Base-by-base conservation (phyloP, 2,113 vertebrate species). In the Paramisgurnus dabryanus region DNA sequence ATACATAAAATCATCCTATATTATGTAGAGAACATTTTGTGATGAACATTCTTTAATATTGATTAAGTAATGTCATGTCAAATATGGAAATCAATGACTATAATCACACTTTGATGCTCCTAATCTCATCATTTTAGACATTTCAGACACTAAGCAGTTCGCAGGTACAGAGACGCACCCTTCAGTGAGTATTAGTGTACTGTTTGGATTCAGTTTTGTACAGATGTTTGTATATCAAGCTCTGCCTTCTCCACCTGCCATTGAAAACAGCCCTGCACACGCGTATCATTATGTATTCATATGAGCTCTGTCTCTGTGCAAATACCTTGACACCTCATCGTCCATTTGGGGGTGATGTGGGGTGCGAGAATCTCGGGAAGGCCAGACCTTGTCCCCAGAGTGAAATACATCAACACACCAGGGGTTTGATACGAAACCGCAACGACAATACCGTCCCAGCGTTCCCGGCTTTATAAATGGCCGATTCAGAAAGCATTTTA, bases 391-490 rank as follows among this genome's bases (percentile, higher is more conserved):
- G 43, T 73, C 76, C 64, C 82, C 53, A 45, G 40, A 69, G 81
- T 47, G 18, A 76, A 68, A 85, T 79, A 64, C 47, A 66, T 83
- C 81, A 82, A 64, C 68, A 6, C 43, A 40, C 50, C 43, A 4
- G 45, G 39, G 66, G 84, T 75, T 81, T 82, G 69, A 83, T 80
- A 67, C 67, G 6, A 6, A 68, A n/a, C 65, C 22, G 43, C 15
- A 9, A 50, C 80, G 82, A 81, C 79, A 73, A 76, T 60, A 49
- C 66, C 49, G 73, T 77, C 45, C 53, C 41, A 53, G 69, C 3
- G 27, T 34, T 34, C 65, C 6, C 8, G 4, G 9, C 63, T 84
- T 85, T 79, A 84, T 88, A 79, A 84, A 82, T 79, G 71, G 67
- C 50, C 17, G 57, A 74, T 57, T 50, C 39, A 57, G 55, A 61